Percentiles rank a stretch among this genome's conserved stretches.
These are phyloP conservation scores for Nasonovia ribisnigri DNA, from an alignment of 2,888 invertebrate genomes.

Conservation along the genomic window DNA sequence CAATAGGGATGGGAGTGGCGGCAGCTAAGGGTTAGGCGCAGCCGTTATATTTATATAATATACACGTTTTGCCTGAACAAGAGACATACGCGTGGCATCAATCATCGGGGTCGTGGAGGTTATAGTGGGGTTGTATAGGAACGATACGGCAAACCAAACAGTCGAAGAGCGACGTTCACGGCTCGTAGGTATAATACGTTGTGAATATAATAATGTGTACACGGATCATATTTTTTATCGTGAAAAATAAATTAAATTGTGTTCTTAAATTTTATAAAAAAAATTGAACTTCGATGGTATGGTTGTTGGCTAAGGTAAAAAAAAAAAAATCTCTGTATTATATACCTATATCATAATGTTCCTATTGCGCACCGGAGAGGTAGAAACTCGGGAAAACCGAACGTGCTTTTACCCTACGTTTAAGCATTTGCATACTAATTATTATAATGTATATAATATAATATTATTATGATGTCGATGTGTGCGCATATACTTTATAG, in stretches of 20 bases:
- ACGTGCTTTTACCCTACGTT: not conserved
- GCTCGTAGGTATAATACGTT: not conserved
- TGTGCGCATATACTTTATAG: not conserved
- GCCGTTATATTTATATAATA: not conserved
- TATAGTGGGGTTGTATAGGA: not conserved
- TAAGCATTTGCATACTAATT: conserved; percentile 38
- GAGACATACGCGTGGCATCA: not conserved
- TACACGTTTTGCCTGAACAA: not conserved
- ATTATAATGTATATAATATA: not conserved
- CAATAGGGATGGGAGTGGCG: not conserved
- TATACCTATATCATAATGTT: not conserved
- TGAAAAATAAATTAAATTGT: not conserved
- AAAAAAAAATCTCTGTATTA: not conserved
- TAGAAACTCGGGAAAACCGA: not conserved
- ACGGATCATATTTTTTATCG: not conserved
- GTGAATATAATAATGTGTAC: not conserved
- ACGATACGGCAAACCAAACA: not conserved
- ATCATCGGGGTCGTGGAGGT: not conserved
- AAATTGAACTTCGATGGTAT: not conserved
- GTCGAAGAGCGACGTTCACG: not conserved
- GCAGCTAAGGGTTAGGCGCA: not conserved
- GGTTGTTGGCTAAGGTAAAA: not conserved
- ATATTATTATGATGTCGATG: not conserved
- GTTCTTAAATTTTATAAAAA: not conserved
- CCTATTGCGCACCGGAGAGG: not conserved